Evolutionary conservation across 2,888 invertebrate species (phyloP).

Genomic region (Chymomyza procnemis): DNA sequence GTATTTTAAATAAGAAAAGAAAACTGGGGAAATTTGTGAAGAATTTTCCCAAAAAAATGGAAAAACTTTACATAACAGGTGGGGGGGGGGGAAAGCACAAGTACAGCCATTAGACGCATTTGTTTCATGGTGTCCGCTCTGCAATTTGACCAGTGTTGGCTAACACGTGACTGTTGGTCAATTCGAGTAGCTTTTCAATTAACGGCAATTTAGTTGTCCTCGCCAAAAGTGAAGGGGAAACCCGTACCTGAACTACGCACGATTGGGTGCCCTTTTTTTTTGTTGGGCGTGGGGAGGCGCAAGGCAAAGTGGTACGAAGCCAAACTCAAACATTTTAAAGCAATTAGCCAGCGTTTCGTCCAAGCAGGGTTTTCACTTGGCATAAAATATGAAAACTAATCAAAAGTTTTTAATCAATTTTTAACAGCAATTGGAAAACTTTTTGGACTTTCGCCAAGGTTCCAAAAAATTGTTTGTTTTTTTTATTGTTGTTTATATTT

Average conservation of each 20-base stretch:
- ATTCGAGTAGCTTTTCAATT: not conserved
- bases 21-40: too few relatives aligned
- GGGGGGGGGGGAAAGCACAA: not conserved
- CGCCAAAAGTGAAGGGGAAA: not conserved
- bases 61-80: not conserved
- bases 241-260: not conserved
- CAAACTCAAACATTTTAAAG: slow-evolving; percentile 7
- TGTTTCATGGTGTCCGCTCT: not conserved
- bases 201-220: not conserved
- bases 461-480: not conserved
- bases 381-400: slow-evolving; percentile 25
- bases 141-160: not conserved
- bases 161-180: not conserved
- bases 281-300: too few relatives aligned
- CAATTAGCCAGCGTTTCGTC: not conserved
- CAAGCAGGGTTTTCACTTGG: not conserved
- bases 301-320: too few relatives aligned
- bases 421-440: slow-evolving; percentile 41
- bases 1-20: too few relatives aligned
- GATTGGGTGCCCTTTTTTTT: too few relatives aligned
- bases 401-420: slow-evolving; percentile 46
- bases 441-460: slow-evolving; percentile 5
- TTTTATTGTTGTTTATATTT: not conserved
- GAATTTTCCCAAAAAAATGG: not conserved
- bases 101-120: not conserved